Evolutionary conservation across 1,140 invertebrate genomes (phyloP).

Genomic region (Drosophila jambulina): DNA sequence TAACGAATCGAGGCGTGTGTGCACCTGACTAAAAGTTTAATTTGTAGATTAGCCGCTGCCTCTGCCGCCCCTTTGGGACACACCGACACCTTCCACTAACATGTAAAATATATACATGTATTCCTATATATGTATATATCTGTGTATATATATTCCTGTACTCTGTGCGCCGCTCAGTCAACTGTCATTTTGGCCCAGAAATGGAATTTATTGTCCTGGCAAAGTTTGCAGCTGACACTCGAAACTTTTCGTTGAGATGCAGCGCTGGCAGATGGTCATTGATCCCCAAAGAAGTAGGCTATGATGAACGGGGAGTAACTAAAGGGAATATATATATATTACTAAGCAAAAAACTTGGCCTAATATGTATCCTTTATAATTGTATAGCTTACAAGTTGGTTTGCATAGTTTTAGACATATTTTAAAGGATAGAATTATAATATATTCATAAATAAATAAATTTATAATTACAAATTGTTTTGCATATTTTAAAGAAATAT

Average conservation of each 20-base stretch:
- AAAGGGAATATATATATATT: neutral
- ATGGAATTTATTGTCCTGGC: slow-evolving; percentile 16
- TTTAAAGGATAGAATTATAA: no score
- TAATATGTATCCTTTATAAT: no score
- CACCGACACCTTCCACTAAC: neutral
- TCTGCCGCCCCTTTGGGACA: neutral
- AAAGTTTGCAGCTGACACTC: slow-evolving; percentile 21
- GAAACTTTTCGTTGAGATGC: slow-evolving; percentile 21
- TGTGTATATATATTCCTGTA: slow-evolving; percentile 6
- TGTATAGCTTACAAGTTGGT: no score
- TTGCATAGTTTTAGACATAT: no score
- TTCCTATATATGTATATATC: neutral
- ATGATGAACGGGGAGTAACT: neutral
- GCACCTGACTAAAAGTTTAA: slow-evolving; percentile 40
- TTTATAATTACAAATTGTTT: no score
- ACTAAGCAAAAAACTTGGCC: neutral
- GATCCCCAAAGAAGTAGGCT: slow-evolving; percentile 30
- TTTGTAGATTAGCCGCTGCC: slow-evolving; percentile 33
- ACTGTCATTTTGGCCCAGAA: slow-evolving; percentile 43
- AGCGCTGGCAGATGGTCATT: slow-evolving; percentile 20
- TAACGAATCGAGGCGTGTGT: slow-evolving; percentile 7
- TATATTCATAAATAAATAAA: no score
- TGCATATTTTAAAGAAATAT: no score
- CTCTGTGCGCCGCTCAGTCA: slow-evolving; percentile 23
- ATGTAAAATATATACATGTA: slow-evolving; percentile 1